Evolutionary conservation across 2,888 invertebrate species (phyloP).

Genomic region (Chalcosyrphus nemorum): DNA sequence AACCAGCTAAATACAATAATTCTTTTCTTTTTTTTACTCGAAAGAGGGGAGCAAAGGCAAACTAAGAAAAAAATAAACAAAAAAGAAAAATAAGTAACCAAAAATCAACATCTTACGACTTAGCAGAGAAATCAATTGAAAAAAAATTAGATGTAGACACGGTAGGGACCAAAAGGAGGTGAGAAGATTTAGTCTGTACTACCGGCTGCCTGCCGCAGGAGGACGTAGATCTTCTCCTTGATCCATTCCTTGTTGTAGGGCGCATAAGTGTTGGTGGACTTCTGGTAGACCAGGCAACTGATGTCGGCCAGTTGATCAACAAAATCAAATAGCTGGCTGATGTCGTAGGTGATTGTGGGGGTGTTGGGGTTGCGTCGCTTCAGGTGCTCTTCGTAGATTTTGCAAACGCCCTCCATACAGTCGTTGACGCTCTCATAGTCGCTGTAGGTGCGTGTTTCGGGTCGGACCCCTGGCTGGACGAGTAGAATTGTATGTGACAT

Average conservation of each 20-base stretch:
- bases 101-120: constrained; percentile 37
- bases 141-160: too few relatives aligned
- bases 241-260: constrained; percentile 99
- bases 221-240: constrained; percentile 98
- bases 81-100: too few relatives aligned
- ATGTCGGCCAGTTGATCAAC: constrained; percentile 97
- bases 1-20: too few relatives aligned
- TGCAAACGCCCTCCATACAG: constrained; percentile 99
- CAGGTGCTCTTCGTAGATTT: constrained; percentile 99
- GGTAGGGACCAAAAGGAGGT: background rate
- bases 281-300: constrained; percentile 97
- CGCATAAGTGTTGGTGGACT: constrained; percentile 96
- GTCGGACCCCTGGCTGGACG: constrained; percentile 95
- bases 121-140: constrained; percentile 24
- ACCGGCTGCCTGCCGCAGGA: constrained; percentile 95
- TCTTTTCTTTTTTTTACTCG: too few relatives aligned
- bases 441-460: constrained; percentile 98
- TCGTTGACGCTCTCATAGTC: constrained; percentile 99
- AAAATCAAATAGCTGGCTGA: constrained; percentile 98
- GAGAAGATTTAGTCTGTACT: constrained; percentile 58
- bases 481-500: constrained; percentile 98
- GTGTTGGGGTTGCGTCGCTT: constrained; percentile 97
- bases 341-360: constrained; percentile 98
- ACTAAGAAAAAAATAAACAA: background rate
- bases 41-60: background rate